A percentile compares a stretch with the other conserved stretches of the same genome.
phyloP scores from a whole-genome alignment of 2,113 vertebrate genomes.

The Columba livia region DNA sequence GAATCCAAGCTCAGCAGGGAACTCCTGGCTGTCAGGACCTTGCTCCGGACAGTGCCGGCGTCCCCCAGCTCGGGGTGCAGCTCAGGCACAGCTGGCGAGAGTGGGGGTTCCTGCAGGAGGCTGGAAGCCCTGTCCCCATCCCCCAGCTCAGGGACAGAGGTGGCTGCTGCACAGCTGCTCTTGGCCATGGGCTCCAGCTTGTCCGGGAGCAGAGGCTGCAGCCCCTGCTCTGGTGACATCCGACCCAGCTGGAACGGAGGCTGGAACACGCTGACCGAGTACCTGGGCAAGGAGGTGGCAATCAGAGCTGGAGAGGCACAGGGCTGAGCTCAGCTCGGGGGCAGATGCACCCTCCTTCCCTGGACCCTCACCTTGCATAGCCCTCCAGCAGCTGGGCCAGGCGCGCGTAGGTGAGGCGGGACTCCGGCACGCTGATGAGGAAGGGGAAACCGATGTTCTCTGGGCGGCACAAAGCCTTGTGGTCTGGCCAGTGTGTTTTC shows the following conservation, averaged over 20 bases:
- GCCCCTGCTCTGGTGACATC: slow-evolving; percentile 83
- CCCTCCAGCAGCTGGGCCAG: slow-evolving; percentile 92
- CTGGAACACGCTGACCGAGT: slow-evolving; percentile 97
- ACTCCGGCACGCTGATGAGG: slow-evolving; percentile 91
- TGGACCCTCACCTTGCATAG: slow-evolving; percentile 85
- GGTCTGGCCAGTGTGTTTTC: slow-evolving; percentile 92
- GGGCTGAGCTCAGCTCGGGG: not conserved
- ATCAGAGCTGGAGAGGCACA: not conserved
- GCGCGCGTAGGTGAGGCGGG: slow-evolving; percentile 88
- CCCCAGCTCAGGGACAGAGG: slow-evolving; percentile 52
- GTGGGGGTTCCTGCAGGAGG: slow-evolving; percentile 65
- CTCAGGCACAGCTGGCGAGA: slow-evolving; percentile 59
- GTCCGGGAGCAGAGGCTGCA: slow-evolving; percentile 60
- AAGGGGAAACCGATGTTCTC: slow-evolving; percentile 96
- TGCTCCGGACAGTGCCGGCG: slow-evolving; percentile 33
- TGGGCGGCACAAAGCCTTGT: slow-evolving; percentile 88
- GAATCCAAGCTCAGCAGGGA: slow-evolving; percentile 81
- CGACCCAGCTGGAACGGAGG: slow-evolving; percentile 92
- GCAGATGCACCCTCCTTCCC: not conserved
- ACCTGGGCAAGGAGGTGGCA: slow-evolving; percentile 66
- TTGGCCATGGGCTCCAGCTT: slow-evolving; percentile 60
- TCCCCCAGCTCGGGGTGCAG: slow-evolving; percentile 59
- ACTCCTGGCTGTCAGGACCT: slow-evolving; percentile 69
- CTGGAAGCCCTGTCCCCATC: slow-evolving; percentile 63
- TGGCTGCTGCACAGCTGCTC: slow-evolving; percentile 53